Conservation (phyloP, 2,113 vertebrate species). For the Phalacrocorax pelagicus region DNA sequence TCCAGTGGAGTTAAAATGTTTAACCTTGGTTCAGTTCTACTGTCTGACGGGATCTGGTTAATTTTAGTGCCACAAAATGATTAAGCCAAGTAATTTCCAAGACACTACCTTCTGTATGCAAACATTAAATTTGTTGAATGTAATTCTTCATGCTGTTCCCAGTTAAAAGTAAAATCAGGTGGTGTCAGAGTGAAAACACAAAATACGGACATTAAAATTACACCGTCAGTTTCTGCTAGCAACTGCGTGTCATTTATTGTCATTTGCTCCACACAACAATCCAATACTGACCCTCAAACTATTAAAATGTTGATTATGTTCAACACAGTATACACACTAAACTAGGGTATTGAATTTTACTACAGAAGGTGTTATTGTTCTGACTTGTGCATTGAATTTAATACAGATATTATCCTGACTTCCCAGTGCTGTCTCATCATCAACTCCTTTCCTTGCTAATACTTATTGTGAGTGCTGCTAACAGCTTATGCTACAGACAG, state of each 20-base stretch:
- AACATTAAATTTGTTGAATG: neutral
- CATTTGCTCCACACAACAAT: neutral
- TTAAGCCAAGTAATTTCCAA: slow-evolving; percentile 9
- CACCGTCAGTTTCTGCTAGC: neutral
- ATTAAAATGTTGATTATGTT: neutral
- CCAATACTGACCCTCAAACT: neutral
- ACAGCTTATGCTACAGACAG: neutral
- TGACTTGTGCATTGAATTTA: neutral
- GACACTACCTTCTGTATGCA: neutral
- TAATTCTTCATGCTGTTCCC: neutral
- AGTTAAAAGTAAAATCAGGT: slow-evolving; percentile 7
- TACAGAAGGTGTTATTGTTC: neutral
- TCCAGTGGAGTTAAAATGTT: neutral
- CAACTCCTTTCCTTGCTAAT: neutral
- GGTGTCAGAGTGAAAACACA: neutral
- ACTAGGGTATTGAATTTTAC: neutral
- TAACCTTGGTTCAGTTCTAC: neutral
- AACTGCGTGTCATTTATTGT: neutral
- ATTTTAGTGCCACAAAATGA: neutral
- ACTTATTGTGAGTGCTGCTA: neutral
- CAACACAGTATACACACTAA: neutral
- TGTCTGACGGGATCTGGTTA: neutral
- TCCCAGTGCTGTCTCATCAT: neutral
- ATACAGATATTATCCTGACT: neutral
- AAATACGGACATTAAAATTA: neutral